Evolutionary conservation across 2,797 vertebrate genomes (phyloP).

Genomic region (Aldrovandia affinis): DNA sequence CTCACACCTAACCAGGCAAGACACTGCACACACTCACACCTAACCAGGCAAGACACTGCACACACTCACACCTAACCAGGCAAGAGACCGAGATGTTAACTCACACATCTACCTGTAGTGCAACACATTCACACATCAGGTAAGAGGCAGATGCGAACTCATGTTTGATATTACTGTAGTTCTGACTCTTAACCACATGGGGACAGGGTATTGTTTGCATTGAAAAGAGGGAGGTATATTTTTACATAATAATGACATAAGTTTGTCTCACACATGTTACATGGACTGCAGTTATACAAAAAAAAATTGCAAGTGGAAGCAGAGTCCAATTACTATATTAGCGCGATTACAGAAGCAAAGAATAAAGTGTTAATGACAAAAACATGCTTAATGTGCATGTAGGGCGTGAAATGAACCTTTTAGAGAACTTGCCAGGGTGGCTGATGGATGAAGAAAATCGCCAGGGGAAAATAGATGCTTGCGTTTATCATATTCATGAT

Average conservation of each 20-base stretch:
- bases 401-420: neutral
- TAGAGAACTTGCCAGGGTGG: neutral
- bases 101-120: too few species aligned
- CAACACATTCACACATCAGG: neutral
- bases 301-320: neutral
- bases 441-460: neutral
- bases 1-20: neutral
- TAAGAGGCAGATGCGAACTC: too few species aligned
- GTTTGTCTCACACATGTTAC: neutral
- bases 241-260: neutral
- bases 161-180: neutral
- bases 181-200: neutral
- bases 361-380: neutral
- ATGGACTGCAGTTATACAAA: neutral
- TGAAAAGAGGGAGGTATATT: neutral
- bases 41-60: constrained; percentile 66
- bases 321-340: neutral
- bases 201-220: neutral
- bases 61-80: neutral
- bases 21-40: too few species aligned
- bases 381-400: neutral
- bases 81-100: too few species aligned
- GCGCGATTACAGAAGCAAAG: neutral
- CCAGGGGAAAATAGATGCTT: neutral
- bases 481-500: neutral